A percentile compares a stretch with the other conserved stretches of the same genome.
Evolutionary conservation across 2,113 vertebrate genomes (phyloP).

Genomic region (Sula dactylatra): DNA sequence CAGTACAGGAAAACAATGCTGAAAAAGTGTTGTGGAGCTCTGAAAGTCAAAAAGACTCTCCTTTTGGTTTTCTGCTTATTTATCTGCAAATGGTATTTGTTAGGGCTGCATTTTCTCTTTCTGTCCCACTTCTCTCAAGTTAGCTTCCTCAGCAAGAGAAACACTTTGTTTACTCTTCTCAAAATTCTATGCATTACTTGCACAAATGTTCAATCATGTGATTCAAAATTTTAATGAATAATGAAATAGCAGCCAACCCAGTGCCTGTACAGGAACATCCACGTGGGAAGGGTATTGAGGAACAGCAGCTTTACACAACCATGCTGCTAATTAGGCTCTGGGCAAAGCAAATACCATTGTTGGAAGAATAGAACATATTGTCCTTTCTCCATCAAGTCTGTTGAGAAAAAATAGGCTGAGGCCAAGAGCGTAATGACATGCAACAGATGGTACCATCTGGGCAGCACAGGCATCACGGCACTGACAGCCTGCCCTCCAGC

Average conservation of each 20-base stretch:
- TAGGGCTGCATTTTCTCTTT: neutral
- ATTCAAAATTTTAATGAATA: neutral
- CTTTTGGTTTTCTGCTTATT: neutral
- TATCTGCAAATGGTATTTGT: neutral
- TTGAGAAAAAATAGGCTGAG: neutral
- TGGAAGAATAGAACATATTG: neutral
- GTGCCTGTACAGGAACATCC: neutral
- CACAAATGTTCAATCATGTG: neutral
- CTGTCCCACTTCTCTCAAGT: neutral
- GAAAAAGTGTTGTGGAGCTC: neutral
- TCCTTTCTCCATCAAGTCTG: neutral
- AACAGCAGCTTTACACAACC: neutral
- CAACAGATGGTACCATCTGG: neutral
- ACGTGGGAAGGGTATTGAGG: neutral
- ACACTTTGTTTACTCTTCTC: neutral
- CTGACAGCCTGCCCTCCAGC: neutral
- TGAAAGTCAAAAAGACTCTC: neutral
- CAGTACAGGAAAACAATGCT: neutral
- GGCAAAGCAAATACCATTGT: neutral
- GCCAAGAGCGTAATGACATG: neutral
- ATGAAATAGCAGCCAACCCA: neutral
- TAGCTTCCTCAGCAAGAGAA: neutral
- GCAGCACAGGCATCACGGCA: accelerated
- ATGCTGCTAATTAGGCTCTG: neutral
- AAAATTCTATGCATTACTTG: neutral